Evolutionary conservation across 2,113 vertebrate species (phyloP).

Genomic region (Fulica atra): DNA sequence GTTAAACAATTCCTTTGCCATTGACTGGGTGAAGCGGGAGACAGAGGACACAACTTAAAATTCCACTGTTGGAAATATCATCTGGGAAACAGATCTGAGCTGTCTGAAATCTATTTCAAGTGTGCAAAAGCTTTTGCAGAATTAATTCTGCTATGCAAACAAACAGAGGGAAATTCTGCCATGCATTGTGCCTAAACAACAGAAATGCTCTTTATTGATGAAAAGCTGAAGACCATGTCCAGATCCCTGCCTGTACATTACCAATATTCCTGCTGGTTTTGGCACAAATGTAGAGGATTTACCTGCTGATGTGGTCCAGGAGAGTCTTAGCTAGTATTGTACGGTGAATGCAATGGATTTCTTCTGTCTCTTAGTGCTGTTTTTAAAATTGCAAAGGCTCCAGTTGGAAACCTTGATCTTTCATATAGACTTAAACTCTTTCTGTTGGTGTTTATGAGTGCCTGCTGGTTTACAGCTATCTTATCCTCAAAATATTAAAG

Average conservation of each 20-base stretch:
- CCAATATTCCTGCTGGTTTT: neutral
- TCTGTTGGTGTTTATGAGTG: conserved; percentile 41
- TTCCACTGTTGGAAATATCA: neutral
- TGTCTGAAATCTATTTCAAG: neutral
- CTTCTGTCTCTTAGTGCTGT: neutral
- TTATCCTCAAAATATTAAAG: neutral
- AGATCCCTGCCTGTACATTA: neutral
- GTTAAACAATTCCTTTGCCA: neutral
- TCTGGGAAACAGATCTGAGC: conserved; percentile 29
- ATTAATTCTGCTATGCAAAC: conserved; percentile 15
- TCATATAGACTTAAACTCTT: conserved; percentile 56
- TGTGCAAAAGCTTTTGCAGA: conserved; percentile 40
- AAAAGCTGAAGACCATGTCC: conserved; percentile 30
- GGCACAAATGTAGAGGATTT: neutral
- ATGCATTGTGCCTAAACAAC: conserved; percentile 18
- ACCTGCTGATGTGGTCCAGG: neutral
- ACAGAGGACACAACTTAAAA: neutral
- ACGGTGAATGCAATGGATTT: neutral
- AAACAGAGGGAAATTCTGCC: neutral
- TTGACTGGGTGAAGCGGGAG: neutral
- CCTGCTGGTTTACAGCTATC: conserved; percentile 27
- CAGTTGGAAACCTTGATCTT: neutral
- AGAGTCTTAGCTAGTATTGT: conserved; percentile 52
- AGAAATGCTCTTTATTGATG: conserved; percentile 39
- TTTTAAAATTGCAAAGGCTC: conserved; percentile 39